A percentile compares a stretch with the other conserved stretches of the same genome.
Conservation (phyloP, 2,797 vertebrate genomes). For the Ctenosaura bakeri region DNA sequence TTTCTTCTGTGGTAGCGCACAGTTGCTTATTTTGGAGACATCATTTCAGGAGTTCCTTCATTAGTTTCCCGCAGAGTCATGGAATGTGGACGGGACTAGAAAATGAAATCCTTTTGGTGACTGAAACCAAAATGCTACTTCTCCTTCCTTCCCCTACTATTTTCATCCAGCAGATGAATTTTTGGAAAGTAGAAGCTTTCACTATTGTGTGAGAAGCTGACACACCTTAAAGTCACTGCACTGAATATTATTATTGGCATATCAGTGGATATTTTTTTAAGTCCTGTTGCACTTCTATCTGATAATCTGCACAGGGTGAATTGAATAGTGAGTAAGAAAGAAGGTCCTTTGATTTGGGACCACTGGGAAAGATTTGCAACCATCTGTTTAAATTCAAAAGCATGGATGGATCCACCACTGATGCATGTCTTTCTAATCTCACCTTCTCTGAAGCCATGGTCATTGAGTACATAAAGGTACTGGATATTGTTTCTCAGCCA, state of each 20-base stretch:
- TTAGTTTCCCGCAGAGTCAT: conserved; percentile 69
- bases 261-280: neutral
- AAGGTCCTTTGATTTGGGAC: conserved; percentile 37
- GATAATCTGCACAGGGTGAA: conserved; percentile 56
- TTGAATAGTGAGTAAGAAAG: conserved; percentile 55
- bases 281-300: conserved; percentile 49
- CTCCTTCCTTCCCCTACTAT: conserved; percentile 22
- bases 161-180: conserved; percentile 59
- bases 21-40: conserved; percentile 41
- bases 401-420: neutral
- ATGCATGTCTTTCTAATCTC: neutral
- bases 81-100: conserved; percentile 20
- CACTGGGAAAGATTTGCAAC: conserved; percentile 33
- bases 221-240: conserved; percentile 62
- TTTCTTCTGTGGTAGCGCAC: conserved; percentile 48
- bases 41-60: conserved; percentile 55
- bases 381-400: conserved; percentile 35
- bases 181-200: conserved; percentile 61
- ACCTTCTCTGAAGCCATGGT: neutral
- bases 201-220: conserved; percentile 60
- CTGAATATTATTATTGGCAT: conserved; percentile 71
- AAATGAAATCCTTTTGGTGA: conserved; percentile 45
- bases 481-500: no score
- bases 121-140: conserved; percentile 44
- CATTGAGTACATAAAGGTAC: no score